A percentile compares a stretch with the other conserved stretches of the same genome.
These are phyloP conservation scores for Pelobates fuscus DNA, from an alignment of 2,113 vertebrate species.

Conservation along the genomic window DNA sequence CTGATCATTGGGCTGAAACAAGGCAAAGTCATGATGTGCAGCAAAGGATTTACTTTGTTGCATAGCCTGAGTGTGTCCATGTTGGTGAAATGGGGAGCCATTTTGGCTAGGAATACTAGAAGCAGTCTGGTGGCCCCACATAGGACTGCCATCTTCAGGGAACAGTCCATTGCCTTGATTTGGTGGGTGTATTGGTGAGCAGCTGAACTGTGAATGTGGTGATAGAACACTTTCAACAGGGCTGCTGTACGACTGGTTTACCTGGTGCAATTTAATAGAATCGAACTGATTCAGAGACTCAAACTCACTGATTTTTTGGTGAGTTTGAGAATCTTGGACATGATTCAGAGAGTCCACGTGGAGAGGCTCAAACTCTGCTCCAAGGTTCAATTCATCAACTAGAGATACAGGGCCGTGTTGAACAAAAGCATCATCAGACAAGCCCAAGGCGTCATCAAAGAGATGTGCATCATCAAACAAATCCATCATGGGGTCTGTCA, in stretches of 20 bases:
- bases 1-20: slow-evolving; percentile 80
- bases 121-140: slow-evolving; percentile 92
- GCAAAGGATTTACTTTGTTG: slow-evolving; percentile 81
- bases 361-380: slow-evolving; percentile 90
- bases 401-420: slow-evolving; percentile 86
- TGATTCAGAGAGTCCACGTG: slow-evolving; percentile 83
- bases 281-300: slow-evolving; percentile 84
- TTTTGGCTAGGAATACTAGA: slow-evolving; percentile 73
- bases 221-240: slow-evolving; percentile 75
- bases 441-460: slow-evolving; percentile 88
- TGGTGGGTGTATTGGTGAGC: slow-evolving; percentile 77
- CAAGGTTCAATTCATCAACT: slow-evolving; percentile 92
- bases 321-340: slow-evolving; percentile 77
- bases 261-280: slow-evolving; percentile 80
- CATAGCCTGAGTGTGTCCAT: slow-evolving; percentile 82
- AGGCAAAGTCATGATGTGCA: slow-evolving; percentile 84
- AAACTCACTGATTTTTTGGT: slow-evolving; percentile 80
- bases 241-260: slow-evolving; percentile 79
- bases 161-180: slow-evolving; percentile 89
- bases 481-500: slow-evolving; percentile 91
- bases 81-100: slow-evolving; percentile 82
- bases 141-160: slow-evolving; percentile 86
- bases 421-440: slow-evolving; percentile 88
- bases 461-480: slow-evolving; percentile 95
- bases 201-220: slow-evolving; percentile 85